Evolutionary conservation across 2,888 invertebrate species (phyloP).

Genomic region (Patella depressa): DNA sequence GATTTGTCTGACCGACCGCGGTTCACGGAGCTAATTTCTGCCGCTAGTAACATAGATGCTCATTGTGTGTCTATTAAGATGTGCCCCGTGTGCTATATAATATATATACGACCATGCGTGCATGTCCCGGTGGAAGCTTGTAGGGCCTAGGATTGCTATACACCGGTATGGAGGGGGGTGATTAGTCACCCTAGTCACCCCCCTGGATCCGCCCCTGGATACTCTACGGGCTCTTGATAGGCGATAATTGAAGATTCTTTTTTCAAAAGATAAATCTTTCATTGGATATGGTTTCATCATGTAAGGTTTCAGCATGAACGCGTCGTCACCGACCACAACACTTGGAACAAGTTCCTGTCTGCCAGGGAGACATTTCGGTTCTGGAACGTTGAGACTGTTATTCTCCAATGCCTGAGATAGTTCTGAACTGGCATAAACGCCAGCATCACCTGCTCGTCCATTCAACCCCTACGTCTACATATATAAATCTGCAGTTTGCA

Average conservation of each 20-base stretch:
- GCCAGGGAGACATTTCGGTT: slow-evolving; percentile 24
- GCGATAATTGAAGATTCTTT: slow-evolving; percentile 25
- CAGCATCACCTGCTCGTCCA: slow-evolving; percentile 35
- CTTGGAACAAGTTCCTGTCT: slow-evolving; percentile 18
- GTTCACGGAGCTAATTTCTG: too few species aligned
- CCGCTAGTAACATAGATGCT: too few species aligned
- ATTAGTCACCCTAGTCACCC: too few species aligned
- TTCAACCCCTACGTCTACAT: not conserved
- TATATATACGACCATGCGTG: too few species aligned
- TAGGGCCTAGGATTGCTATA: too few species aligned
- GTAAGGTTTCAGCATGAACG: slow-evolving; percentile 32
- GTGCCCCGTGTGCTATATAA: too few species aligned
- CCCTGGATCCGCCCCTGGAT: too few species aligned
- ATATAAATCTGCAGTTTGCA: not conserved
- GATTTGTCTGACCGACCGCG: too few species aligned
- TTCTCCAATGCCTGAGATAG: slow-evolving; percentile 15
- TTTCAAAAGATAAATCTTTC: too few species aligned
- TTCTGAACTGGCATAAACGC: slow-evolving; percentile 28
- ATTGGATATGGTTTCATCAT: slow-evolving; percentile 39
- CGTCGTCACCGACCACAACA: slow-evolving; percentile 26
- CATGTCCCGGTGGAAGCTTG: too few species aligned
- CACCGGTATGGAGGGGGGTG: too few species aligned
- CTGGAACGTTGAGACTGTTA: slow-evolving; percentile 31
- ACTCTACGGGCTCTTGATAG: slow-evolving; percentile 18
- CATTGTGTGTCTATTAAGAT: too few species aligned